Conservation (phyloP, 2,113 vertebrate genomes). For the Cisticola juncidis region DNA sequence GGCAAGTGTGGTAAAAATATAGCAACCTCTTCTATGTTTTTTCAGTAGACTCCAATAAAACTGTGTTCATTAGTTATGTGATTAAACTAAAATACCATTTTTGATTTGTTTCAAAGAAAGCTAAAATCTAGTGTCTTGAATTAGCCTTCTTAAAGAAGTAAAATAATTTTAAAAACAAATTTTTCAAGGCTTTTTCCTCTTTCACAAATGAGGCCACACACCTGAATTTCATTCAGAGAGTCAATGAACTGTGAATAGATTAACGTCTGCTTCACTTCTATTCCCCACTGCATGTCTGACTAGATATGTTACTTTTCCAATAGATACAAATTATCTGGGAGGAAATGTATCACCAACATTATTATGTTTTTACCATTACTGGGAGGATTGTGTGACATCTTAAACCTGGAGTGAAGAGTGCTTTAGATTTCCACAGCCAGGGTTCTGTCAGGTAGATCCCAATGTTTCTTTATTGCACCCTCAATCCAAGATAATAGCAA, state of each 20-base stretch:
- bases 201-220: not conserved
- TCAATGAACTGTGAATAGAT: not conserved
- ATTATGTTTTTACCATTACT: not conserved
- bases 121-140: not conserved
- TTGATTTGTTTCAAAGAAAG: not conserved
- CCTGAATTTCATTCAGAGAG: not conserved
- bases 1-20: not conserved
- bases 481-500: not conserved
- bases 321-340: not conserved
- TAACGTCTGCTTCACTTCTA: not conserved
- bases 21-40: not conserved
- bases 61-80: not conserved
- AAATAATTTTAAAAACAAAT: not conserved
- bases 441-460: not conserved
- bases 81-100: not conserved
- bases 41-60: not conserved
- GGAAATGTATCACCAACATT: not conserved
- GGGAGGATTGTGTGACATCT: not conserved
- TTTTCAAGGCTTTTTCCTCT: not conserved
- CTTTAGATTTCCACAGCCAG: not conserved
- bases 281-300: not conserved
- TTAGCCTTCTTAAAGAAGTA: not conserved
- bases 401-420: not conserved
- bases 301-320: not conserved
- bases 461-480: not conserved